phyloP scores from a whole-genome alignment of 2,797 vertebrate genomes.

The Hafferia zeledoni region DNA sequence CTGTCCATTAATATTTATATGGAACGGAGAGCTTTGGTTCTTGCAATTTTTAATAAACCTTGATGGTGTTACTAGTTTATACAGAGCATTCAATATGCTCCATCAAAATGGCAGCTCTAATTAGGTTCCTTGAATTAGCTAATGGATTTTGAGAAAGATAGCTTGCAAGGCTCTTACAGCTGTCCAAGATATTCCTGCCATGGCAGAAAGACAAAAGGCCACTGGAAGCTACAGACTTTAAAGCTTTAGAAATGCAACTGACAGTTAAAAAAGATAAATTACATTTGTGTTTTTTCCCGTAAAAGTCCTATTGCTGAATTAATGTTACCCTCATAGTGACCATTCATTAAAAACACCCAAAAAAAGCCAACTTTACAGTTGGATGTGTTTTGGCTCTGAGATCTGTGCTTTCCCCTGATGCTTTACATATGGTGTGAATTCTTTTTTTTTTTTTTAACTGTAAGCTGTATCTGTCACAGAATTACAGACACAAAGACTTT shows the following conservation, averaged over 20 bases:
- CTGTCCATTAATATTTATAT: conserved; percentile 78
- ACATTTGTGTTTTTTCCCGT: conserved; percentile 74
- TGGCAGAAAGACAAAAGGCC: conserved; percentile 82
- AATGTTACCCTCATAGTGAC: conserved; percentile 74
- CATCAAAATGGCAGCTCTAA: conserved; percentile 97
- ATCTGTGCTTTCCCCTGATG: conserved; percentile 49
- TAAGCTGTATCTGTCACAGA: not conserved
- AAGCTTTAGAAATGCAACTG: conserved; percentile 79
- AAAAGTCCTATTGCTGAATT: conserved; percentile 76
- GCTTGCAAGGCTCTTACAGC: conserved; percentile 84
- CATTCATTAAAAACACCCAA: conserved; percentile 71
- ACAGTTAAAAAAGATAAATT: conserved; percentile 82
- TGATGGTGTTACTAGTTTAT: conserved; percentile 94
- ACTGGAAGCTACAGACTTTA: conserved; percentile 79
- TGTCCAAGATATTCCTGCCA: conserved; percentile 81
- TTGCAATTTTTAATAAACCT: conserved; percentile 92
- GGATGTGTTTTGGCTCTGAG: conserved; percentile 70
- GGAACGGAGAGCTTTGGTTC: conserved; percentile 75
- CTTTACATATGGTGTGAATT: conserved; percentile 55
- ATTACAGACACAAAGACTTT: not conserved
- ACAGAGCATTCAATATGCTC: conserved; percentile 83
- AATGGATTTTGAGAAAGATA: conserved; percentile 90
- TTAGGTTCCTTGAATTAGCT: conserved; percentile 95
- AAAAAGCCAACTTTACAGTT: conserved; percentile 47
- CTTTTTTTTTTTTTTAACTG: not conserved